Conservation (phyloP, 2,113 vertebrate species). For the Patagioenas fasciata region DNA sequence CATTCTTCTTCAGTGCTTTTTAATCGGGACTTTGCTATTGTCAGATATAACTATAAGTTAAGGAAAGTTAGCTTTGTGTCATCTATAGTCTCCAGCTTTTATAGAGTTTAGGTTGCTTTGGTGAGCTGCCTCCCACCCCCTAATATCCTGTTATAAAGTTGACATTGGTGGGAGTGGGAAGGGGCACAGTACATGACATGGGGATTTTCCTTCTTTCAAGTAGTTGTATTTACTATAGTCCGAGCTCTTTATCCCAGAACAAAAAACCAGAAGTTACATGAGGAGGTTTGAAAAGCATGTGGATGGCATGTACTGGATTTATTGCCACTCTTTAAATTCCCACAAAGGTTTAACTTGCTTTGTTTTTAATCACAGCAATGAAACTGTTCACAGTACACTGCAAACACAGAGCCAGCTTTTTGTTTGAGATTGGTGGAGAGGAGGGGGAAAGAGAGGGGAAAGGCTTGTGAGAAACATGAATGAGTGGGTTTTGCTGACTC, state of each 20-base stretch:
- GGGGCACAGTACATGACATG: background rate
- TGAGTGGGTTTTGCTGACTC: slow-evolving; percentile 61
- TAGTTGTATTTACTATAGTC: background rate
- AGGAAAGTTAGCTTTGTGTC: background rate
- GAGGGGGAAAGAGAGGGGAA: background rate
- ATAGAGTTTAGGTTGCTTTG: background rate
- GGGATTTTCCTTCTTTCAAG: slow-evolving; percentile 19
- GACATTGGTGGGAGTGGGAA: background rate
- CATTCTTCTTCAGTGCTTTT: background rate
- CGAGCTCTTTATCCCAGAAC: background rate
- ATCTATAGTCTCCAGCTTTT: background rate
- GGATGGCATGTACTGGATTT: slow-evolving; percentile 12
- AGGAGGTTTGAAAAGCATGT: slow-evolving; percentile 28
- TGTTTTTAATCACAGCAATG: slow-evolving; percentile 60
- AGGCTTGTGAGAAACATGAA: slow-evolving; percentile 50
- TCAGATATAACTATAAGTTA: no score
- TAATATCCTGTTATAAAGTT: background rate
- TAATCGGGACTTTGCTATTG: background rate
- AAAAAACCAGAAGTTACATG: background rate
- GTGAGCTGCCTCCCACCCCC: background rate
- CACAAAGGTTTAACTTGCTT: slow-evolving; percentile 17
- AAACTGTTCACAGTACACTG: slow-evolving; percentile 44
- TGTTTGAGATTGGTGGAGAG: slow-evolving; percentile 10
- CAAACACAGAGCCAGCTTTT: slow-evolving; percentile 44
- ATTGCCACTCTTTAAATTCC: slow-evolving; percentile 37